A percentile compares a stretch with the other conserved stretches of the same genome.
phyloP scores from a whole-genome alignment of 2,797 vertebrate genomes.

The Urocyon cinereoargenteus region DNA sequence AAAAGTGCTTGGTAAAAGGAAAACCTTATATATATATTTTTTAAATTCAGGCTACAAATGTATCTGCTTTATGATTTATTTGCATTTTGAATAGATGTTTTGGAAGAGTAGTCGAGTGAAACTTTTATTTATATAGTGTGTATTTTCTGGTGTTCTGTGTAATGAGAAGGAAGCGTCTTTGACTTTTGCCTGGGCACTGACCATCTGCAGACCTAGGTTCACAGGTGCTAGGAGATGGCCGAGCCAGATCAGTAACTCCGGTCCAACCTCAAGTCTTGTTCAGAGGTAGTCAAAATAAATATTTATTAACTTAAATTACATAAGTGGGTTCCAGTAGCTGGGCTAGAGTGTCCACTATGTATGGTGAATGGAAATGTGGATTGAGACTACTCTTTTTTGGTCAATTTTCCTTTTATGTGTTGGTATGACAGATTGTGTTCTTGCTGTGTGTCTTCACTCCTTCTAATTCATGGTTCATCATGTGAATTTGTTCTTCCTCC shows the following conservation, averaged over 20 bases:
- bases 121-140: accelerated
- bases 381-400: accelerated
- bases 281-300: neutral
- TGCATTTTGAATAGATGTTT: neutral
- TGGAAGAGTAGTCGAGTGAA: too few relatives aligned
- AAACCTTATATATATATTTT: neutral
- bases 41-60: neutral
- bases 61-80: neutral
- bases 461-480: accelerated
- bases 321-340: neutral
- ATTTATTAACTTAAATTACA: neutral
- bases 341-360: accelerated
- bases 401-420: accelerated
- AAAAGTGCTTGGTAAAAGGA: neutral
- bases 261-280: neutral
- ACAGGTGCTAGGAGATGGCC: neutral
- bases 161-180: accelerated
- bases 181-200: neutral
- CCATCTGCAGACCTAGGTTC: accelerated
- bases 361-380: accelerated
- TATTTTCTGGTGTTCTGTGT: neutral
- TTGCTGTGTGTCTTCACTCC: accelerated
- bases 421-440: accelerated
- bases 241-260: neutral
- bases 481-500: accelerated